Conservation (phyloP, 2,888 invertebrate species). For the Galerucella calmariensis region DNA sequence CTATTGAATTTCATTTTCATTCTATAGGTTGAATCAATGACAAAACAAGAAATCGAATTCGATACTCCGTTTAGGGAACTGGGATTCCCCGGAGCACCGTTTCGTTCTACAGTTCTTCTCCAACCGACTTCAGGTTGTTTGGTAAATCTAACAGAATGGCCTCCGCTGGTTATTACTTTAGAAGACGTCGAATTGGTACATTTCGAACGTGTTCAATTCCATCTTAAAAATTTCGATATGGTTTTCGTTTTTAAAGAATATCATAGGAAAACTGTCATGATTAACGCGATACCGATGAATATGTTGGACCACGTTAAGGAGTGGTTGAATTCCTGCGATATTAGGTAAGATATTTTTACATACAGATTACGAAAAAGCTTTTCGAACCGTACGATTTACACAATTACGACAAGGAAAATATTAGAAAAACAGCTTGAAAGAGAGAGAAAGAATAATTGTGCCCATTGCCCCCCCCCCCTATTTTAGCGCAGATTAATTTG, state of each 20-base stretch:
- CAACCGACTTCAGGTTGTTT: constrained; percentile 99
- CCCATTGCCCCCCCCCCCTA: too few species aligned
- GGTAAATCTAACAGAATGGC: constrained; percentile 98
- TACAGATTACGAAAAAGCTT: too few species aligned
- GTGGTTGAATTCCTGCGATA: constrained; percentile 83
- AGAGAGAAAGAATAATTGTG: too few species aligned
- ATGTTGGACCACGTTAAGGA: constrained; percentile 99
- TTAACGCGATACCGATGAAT: constrained; percentile 99
- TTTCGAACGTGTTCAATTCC: constrained; percentile 98
- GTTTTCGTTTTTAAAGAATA: constrained; percentile 99
- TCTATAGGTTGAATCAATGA: constrained; percentile 83
- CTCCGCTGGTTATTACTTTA: constrained; percentile 97
- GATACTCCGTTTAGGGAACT: constrained; percentile 98
- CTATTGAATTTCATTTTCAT: neutral
- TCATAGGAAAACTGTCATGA: constrained; percentile 91
- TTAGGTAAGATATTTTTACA: constrained; percentile 66
- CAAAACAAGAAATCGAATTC: constrained; percentile 97
- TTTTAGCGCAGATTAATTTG: too few species aligned
- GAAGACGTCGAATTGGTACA: constrained; percentile 98
- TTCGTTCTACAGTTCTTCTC: constrained; percentile 92
- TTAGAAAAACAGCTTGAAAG: too few species aligned
- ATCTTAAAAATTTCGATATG: constrained; percentile 99
- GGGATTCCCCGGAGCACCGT: constrained; percentile 98
- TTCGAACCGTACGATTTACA: too few species aligned
- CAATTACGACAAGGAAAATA: too few species aligned